These are phyloP conservation scores for Rhopalosiphum nymphaeae DNA, from an alignment of 2,888 invertebrate species.

Conservation along the genomic window DNA sequence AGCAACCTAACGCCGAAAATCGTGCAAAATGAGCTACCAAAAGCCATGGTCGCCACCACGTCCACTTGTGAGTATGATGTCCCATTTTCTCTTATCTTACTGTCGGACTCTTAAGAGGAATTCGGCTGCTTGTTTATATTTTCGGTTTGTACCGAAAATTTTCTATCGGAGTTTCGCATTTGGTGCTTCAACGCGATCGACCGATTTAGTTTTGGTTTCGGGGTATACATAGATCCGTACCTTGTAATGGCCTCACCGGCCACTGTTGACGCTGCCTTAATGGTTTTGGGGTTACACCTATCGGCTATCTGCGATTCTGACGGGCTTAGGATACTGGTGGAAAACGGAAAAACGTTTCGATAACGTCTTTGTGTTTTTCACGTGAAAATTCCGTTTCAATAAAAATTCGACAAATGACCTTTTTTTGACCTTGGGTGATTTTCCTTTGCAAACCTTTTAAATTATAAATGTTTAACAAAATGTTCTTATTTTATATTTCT, in stretches of 20 bases:
- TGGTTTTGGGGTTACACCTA: not conserved
- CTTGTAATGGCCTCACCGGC: not conserved
- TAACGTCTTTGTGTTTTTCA: not conserved
- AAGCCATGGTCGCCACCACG: slow-evolving; percentile 72
- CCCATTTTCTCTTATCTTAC: slow-evolving; percentile 9
- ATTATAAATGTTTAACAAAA: not conserved
- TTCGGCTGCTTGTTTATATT: not conserved
- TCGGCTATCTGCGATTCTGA: not conserved
- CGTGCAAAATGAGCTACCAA: slow-evolving; percentile 72
- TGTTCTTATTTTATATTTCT: not conserved
- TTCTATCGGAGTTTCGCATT: not conserved
- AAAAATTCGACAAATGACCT: slow-evolving; percentile 42
- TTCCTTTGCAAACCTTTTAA: not conserved
- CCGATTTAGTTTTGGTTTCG: not conserved
- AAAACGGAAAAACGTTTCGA: not conserved
- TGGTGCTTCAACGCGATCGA: not conserved
- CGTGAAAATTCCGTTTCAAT: not conserved
- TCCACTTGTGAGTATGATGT: slow-evolving; percentile 73
- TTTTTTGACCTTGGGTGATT: slow-evolving; percentile 47
- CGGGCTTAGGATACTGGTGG: too few species aligned
- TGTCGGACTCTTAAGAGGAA: not conserved
- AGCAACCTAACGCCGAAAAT: slow-evolving; percentile 71
- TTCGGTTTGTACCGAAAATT: not conserved
- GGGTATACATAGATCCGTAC: not conserved
- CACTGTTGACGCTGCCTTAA: not conserved